Percentiles rank a stretch among this genome's conserved stretches.
phyloP scores from a whole-genome alignment of 2,888 invertebrate genomes.

The Yponomeuta cagnagella region DNA sequence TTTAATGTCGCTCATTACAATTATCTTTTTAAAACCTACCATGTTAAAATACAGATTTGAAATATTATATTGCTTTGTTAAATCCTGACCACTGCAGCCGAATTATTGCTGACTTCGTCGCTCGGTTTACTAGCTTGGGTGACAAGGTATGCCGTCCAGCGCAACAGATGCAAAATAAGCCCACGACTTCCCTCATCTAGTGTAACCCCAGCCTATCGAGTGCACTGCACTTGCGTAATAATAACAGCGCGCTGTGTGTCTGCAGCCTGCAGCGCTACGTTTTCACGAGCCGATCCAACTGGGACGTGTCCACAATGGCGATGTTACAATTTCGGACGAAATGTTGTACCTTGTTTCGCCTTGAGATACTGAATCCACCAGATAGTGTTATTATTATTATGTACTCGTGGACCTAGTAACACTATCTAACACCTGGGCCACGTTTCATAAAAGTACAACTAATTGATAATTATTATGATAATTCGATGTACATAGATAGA shows the following conservation, averaged over 20 bases:
- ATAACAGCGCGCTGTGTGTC: constrained; percentile 51
- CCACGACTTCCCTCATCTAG: constrained; percentile 22
- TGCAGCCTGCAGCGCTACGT: constrained; percentile 63
- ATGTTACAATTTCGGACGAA: neutral
- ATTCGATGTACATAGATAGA: too few species aligned
- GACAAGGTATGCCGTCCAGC: neutral
- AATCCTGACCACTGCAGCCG: neutral
- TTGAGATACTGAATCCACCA: too few species aligned
- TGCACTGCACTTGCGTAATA: constrained; percentile 15
- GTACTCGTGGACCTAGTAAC: too few species aligned
- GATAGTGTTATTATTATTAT: too few species aligned
- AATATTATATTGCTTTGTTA: neutral
- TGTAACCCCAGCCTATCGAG: constrained; percentile 28
- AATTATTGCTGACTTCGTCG: neutral
- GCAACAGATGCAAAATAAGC: neutral
- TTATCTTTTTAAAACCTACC: too few species aligned
- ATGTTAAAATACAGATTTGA: too few species aligned
- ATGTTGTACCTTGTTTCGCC: neutral
- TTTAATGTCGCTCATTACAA: too few species aligned
- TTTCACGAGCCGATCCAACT: constrained; percentile 47
- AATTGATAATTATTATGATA: too few species aligned
- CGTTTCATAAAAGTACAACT: too few species aligned
- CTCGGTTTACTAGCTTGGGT: neutral
- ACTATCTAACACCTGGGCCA: too few species aligned
- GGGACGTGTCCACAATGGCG: constrained; percentile 38